phyloP scores from a whole-genome alignment of 2,113 vertebrate genomes.

The Misgurnus anguillicaudatus region DNA sequence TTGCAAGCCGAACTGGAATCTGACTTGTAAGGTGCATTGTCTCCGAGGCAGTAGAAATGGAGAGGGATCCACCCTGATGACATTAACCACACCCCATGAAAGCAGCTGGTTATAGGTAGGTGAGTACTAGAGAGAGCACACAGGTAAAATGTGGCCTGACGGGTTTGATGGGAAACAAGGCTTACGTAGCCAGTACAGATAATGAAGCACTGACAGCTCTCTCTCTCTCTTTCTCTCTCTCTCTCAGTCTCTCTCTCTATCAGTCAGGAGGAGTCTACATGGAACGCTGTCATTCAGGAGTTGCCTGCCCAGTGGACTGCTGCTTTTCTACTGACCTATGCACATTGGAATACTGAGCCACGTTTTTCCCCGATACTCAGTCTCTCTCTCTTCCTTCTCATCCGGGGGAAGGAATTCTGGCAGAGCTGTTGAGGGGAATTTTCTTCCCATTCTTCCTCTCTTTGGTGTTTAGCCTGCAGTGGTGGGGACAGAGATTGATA shows the following conservation, averaged over 20 bases:
- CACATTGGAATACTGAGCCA: slow-evolving; percentile 43
- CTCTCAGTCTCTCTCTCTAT: slow-evolving; percentile 25
- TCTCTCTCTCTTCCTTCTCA: slow-evolving; percentile 43
- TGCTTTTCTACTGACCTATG: slow-evolving; percentile 38
- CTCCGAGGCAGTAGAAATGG: background rate
- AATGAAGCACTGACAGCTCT: slow-evolving; percentile 6
- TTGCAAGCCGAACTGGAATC: background rate
- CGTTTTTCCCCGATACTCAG: background rate
- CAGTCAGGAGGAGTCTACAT: slow-evolving; percentile 59
- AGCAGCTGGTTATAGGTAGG: background rate
- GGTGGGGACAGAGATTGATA: slow-evolving; percentile 61
- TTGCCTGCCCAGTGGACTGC: slow-evolving; percentile 39
- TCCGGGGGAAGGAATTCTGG: slow-evolving; percentile 52
- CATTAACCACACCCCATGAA: slow-evolving; percentile 8
- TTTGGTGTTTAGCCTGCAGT: slow-evolving; percentile 51
- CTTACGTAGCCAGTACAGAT: slow-evolving; percentile 31
- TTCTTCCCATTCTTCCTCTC: slow-evolving; percentile 41
- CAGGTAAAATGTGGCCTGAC: slow-evolving; percentile 73
- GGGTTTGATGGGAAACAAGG: slow-evolving; percentile 69
- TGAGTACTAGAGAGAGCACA: slow-evolving; percentile 33
- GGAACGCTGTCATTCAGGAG: slow-evolving; percentile 46
- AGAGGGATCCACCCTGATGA: slow-evolving; percentile 20
- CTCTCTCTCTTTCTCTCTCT: slow-evolving; percentile 23
- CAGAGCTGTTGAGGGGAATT: slow-evolving; percentile 56
- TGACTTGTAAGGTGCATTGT: background rate